Evolutionary conservation across 2,888 invertebrate species (phyloP).

Genomic region (Zaprionus obscuricornis): DNA sequence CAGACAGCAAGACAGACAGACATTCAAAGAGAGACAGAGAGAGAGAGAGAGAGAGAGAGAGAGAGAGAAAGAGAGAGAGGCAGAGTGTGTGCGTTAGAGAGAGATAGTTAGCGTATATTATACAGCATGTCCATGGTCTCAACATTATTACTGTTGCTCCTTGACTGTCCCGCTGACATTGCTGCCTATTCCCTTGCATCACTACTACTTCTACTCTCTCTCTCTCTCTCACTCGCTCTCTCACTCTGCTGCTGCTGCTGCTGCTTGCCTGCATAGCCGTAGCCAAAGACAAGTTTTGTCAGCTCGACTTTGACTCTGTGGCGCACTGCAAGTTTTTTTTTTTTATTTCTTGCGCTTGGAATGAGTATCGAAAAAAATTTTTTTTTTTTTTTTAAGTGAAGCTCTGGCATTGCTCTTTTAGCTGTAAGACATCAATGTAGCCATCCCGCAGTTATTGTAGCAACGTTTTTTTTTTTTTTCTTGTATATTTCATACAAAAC

Average conservation of each 20-base stretch:
- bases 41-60: too few relatives aligned
- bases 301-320: conserved; percentile 65
- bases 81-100: too few relatives aligned
- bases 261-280: neutral
- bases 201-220: too few relatives aligned
- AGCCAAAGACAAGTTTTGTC: conserved; percentile 65
- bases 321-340: conserved; percentile 46
- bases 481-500: conserved; percentile 57
- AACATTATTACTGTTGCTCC: conserved; percentile 57
- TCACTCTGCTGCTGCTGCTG: neutral
- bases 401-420: conserved; percentile 7
- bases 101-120: conserved; percentile 45
- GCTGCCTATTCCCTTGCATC: too few relatives aligned
- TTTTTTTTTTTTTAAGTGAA: too few relatives aligned
- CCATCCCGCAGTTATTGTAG: conserved; percentile 65
- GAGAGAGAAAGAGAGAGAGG: too few relatives aligned
- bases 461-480: conserved; percentile 36
- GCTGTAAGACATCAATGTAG: conserved; percentile 23
- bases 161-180: neutral
- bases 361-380: too few relatives aligned
- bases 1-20: too few relatives aligned
- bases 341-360: conserved; percentile 29
- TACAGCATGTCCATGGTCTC: conserved; percentile 40
- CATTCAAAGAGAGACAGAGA: too few relatives aligned
- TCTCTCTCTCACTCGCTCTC: too few relatives aligned